Evolutionary conservation across 2,888 invertebrate genomes (phyloP), one percentile per base, ranked within the genome.

Genomic region (Octonoba sinensis): DNA sequence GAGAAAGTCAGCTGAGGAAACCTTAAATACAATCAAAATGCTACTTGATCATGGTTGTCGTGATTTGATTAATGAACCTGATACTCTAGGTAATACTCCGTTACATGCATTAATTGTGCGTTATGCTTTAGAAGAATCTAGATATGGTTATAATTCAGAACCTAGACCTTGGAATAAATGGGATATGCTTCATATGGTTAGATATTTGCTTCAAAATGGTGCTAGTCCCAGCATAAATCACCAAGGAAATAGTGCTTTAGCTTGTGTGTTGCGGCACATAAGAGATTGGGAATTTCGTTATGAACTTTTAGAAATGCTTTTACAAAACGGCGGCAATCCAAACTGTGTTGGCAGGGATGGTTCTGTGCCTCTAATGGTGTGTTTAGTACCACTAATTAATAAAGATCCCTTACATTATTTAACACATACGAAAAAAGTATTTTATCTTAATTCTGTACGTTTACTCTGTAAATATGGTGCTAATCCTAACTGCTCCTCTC

Each of bases 391-490:
- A 60, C 89, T 93, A 47, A 92, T 93, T 77, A 93, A 93, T 87
- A 93, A 93, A 87, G 93, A 93, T 88, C 92, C 93, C 65, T 87
- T 93, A 65, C 92, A 93, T 87, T 92, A 92, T 87, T 92, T 93
- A 86, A 93, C 93, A 4, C 93, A 93, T 88, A 92, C 91, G 84
- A 93, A 93, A 92, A 93, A 93, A 90, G 93, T 92, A 87, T 93
- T 92, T 87, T 93, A 93, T 87, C 87, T 93, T 85, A 92, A 92
- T 86, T 93, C 93, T 87, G 92, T 94, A 70, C 90, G 92, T 62
- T 91, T 93, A 65, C 89, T 94, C 27, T 88, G 93, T 85, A 91
- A 92, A 86, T 91, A 92, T 87, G 93, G 93, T 84, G 93, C 93
- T 36, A 92, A 93, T 87, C 92, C 93, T 49, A 93, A 93, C 87